Evolutionary conservation across 64 coral and sea anemone species (phyloP).

Genomic region (Acropora tenuis): DNA sequence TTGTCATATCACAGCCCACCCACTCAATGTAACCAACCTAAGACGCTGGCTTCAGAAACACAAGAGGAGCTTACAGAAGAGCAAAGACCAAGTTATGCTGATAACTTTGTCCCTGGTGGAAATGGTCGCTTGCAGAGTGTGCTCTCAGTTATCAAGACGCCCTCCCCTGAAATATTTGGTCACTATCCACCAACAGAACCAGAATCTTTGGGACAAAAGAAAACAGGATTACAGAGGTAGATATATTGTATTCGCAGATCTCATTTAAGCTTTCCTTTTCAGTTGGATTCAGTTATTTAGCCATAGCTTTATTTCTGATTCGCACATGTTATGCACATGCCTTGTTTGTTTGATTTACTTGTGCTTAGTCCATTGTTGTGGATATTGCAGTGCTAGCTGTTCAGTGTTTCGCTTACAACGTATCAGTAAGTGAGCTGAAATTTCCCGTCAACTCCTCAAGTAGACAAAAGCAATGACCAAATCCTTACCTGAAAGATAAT

Average conservation of each 20-base stretch:
- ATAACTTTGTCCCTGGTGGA: background rate
- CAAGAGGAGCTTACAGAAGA: conserved; percentile 21
- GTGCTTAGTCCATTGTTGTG: too few species aligned
- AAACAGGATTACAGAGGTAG: conserved; percentile 84
- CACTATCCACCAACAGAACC: conserved; percentile 78
- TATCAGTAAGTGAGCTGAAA: too few species aligned
- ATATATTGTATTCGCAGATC: background rate
- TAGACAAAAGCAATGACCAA: too few species aligned
- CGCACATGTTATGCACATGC: too few species aligned
- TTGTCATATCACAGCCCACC: conserved; percentile 11
- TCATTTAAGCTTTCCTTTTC: too few species aligned
- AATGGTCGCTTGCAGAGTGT: conserved; percentile 39
- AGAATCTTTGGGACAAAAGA: conserved; percentile 75
- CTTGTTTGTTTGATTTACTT: too few species aligned
- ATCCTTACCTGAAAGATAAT: too few species aligned
- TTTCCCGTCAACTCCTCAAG: too few species aligned
- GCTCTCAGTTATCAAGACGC: conserved; percentile 68
- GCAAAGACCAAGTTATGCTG: background rate
- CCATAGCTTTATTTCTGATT: too few species aligned
- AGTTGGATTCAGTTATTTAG: too few species aligned
- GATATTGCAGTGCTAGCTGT: too few species aligned
- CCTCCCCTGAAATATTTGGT: conserved; percentile 71
- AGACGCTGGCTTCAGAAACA: conserved; percentile 8
- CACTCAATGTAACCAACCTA: background rate
- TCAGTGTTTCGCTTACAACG: too few species aligned